Evolutionary conservation across 2,888 invertebrate species (phyloP).

Genomic region (Apamea monoglypha): DNA sequence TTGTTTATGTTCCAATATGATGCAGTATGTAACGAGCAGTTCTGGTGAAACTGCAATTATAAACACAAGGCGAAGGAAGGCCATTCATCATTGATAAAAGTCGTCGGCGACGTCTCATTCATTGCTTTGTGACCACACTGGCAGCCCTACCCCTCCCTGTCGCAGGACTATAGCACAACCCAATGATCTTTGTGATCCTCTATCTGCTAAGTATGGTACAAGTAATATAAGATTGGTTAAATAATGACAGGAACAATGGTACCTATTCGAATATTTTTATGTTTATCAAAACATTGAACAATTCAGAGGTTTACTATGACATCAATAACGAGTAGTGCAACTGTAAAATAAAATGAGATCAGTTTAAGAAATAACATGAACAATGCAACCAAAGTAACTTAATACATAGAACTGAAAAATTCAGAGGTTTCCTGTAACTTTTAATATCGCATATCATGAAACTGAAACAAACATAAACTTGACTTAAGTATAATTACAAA

Average conservation of each 20-base stretch:
- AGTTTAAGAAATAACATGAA: not conserved
- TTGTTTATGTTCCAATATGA: slow-evolving; percentile 6
- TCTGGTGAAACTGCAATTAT: slow-evolving; percentile 56
- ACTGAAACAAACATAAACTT: not conserved
- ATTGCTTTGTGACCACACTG: slow-evolving; percentile 66
- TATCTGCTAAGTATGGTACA: not conserved
- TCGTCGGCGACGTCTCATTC: slow-evolving; percentile 81
- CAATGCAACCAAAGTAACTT: not conserved
- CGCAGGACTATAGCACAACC: slow-evolving; percentile 10
- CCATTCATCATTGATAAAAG: slow-evolving; percentile 85
- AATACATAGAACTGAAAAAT: not conserved
- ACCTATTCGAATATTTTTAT: not conserved
- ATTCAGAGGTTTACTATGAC: not conserved
- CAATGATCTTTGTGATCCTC: slow-evolving; percentile 13
- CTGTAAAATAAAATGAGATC: not conserved
- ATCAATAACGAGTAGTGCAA: not conserved
- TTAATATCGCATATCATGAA: not conserved
- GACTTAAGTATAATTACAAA: not conserved
- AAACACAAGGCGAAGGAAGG: slow-evolving; percentile 60
- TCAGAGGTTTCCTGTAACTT: not conserved
- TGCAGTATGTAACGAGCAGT: slow-evolving; percentile 17
- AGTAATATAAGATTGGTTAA: not conserved
- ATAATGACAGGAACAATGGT: not conserved
- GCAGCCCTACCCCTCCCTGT: slow-evolving; percentile 28
- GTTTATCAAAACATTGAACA: not conserved